Base-by-base conservation (phyloP, 35 echinoderm and acorn worm species). In the Lytechinus pictus region DNA sequence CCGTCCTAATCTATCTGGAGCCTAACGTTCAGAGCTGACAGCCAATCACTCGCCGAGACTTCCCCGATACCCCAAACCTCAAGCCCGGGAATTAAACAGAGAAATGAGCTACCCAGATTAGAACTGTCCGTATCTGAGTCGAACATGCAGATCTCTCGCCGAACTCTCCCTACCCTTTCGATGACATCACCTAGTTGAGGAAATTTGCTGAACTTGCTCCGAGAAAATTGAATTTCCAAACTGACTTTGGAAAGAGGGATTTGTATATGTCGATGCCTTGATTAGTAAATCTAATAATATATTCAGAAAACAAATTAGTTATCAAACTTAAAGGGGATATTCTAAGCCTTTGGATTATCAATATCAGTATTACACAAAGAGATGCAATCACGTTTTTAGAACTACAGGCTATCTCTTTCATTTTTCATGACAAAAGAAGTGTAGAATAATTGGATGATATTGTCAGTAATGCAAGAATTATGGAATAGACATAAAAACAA, bases 161-260 rank as follows among this genome's bases (percentile, higher is more conserved):
- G 66, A 79, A 79, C 66, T 79, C 66, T 24, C 66, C 66, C 66
- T 79, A 24, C 66, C 66, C 66, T 24, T 24, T 24, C 7, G 66
- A 79, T 79, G 66, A 79, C 66, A 79, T 79, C 66, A 79, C 66
- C 66, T 79, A 24, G 66, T 79, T 79, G 66, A 79, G 66, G 66
- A 79, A 79, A 79, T 79, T 79, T 79, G 66, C n/a, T n/a, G 66
- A 79, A 79, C 14, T 79, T 79, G 66, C 66, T 79, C 4, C 19
- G 4, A 79, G 19, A 79, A 79, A 79, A 79, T n/a, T 79, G 19
- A 79, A 79, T 79, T 79, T 19, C 19, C 5, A 79, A 79, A 79
- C 66, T 3, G n/a, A 79, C n/a, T 79, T 79, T n/a, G 66, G 16
- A n/a, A 24, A 19, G 19, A 24, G 21, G 66, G 66, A 79, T 79